Conservation (phyloP, 2,888 invertebrate species). For the Agonopterix subpropinquella region DNA sequence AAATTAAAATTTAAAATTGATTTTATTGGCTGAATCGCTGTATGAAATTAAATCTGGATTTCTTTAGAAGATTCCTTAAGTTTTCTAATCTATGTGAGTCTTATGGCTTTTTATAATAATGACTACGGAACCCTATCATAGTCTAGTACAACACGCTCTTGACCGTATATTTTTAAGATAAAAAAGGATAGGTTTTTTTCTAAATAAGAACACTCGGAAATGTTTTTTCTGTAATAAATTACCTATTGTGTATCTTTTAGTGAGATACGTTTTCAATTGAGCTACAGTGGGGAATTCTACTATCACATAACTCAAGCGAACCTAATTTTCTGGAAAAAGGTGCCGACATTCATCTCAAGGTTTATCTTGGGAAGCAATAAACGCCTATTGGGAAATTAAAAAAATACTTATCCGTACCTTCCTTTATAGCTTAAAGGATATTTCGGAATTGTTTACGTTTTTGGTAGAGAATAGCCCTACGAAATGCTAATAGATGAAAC, state of each 20-base stretch:
- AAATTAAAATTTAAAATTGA: too few species aligned
- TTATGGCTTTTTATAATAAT: too few species aligned
- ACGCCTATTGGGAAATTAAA: constrained; percentile 33
- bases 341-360: constrained; percentile 30
- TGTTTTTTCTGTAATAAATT: not conserved
- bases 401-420: constrained; percentile 16
- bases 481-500: too few species aligned
- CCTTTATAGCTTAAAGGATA: constrained; percentile 7
- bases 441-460: too few species aligned
- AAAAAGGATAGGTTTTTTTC: not conserved
- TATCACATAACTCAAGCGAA: constrained; percentile 27
- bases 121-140: not conserved
- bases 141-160: not conserved
- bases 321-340: constrained; percentile 28
- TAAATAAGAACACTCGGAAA: not conserved
- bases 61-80: too few species aligned
- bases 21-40: too few species aligned
- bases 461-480: too few species aligned
- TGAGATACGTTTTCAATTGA: not conserved
- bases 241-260: not conserved
- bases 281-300: constrained; percentile 6
- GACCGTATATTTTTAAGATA: not conserved
- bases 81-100: too few species aligned
- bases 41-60: too few species aligned
- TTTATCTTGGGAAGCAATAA: constrained; percentile 20